Evolutionary conservation across 2,113 vertebrate species (phyloP).

Genomic region (Rostratula benghalensis): DNA sequence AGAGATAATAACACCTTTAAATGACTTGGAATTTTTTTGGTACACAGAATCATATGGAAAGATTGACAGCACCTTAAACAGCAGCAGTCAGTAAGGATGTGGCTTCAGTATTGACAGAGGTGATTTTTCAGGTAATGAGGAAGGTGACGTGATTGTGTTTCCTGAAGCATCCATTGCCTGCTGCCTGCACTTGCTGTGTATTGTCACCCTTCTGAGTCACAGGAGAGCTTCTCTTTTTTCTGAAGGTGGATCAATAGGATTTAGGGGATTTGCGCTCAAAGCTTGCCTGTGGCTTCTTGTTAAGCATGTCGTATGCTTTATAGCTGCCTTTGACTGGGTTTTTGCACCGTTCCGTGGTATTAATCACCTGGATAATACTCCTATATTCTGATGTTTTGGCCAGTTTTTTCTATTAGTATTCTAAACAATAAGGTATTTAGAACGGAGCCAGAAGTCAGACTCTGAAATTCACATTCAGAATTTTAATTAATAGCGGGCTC

Average conservation of each 20-base stretch:
- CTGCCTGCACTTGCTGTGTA: conserved; percentile 46
- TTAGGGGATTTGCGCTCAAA: conserved; percentile 81
- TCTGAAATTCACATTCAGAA: neutral
- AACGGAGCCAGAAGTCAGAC: neutral
- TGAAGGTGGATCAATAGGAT: conserved; percentile 82
- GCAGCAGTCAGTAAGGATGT: conserved; percentile 64
- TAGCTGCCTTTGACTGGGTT: conserved; percentile 35
- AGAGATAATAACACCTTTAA: conserved; percentile 65
- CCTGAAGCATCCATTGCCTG: conserved; percentile 64
- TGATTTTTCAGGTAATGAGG: conserved; percentile 74
- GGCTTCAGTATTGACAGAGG: conserved; percentile 70
- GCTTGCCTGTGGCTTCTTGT: conserved; percentile 79
- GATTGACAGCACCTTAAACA: conserved; percentile 75
- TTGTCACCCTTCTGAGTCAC: conserved; percentile 65
- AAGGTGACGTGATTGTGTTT: conserved; percentile 70
- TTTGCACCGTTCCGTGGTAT: conserved; percentile 19
- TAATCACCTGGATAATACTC: conserved; percentile 54
- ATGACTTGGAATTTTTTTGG: conserved; percentile 67
- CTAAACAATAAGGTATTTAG: neutral
- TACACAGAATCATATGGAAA: conserved; percentile 49
- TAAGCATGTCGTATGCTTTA: conserved; percentile 72
- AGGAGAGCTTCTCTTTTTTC: conserved; percentile 65
- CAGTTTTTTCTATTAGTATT: neutral
- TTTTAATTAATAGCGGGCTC: neutral
- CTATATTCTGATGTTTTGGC: conserved; percentile 25